These are phyloP conservation scores for Mnemiopsis leidyi DNA, from an alignment of 37 sponge, comb jelly and placozoan species.

Conservation along the genomic window DNA sequence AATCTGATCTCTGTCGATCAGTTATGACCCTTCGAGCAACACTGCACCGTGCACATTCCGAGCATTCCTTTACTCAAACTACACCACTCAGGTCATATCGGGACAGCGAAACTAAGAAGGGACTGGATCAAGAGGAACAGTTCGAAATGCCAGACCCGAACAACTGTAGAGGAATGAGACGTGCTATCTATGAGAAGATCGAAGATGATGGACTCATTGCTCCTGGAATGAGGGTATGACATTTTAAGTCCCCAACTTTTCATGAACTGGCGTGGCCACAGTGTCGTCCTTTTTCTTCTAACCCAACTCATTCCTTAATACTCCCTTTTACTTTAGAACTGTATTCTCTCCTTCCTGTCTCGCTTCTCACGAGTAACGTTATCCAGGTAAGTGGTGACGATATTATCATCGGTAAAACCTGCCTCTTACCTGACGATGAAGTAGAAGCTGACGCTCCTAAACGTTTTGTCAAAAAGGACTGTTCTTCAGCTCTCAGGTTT, in stretches of 20 bases:
- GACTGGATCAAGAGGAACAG: slow-evolving; percentile 85
- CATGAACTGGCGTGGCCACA: too few species aligned
- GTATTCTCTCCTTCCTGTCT: too few species aligned
- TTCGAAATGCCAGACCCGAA: slow-evolving; percentile 93
- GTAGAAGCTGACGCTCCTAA: slow-evolving; percentile 81
- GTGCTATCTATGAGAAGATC: slow-evolving; percentile 93
- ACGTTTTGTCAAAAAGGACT: slow-evolving; percentile 86
- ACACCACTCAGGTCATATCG: slow-evolving; percentile 75
- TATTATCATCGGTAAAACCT: slow-evolving; percentile 97
- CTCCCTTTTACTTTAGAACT: too few species aligned
- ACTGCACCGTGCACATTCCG: too few species aligned
- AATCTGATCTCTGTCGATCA: background rate
- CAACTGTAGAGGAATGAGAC: slow-evolving; percentile 85
- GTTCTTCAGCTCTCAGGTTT: slow-evolving; percentile 83
- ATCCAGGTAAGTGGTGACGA: slow-evolving; percentile 90
- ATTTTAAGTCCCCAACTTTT: too few species aligned
- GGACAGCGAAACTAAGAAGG: slow-evolving; percentile 92
- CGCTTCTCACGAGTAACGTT: too few species aligned
- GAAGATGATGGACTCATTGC: slow-evolving; percentile 98
- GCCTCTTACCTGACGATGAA: slow-evolving; percentile 91
- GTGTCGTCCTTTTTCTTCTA: background rate
- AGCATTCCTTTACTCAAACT: too few species aligned
- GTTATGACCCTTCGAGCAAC: too few species aligned
- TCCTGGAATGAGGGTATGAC: slow-evolving; percentile 79
- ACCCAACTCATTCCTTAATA: too few species aligned